Evolutionary conservation across 2,888 invertebrate genomes (phyloP), one percentile per base, ranked within the genome.

Genomic region (Orthosia incerta): DNA sequence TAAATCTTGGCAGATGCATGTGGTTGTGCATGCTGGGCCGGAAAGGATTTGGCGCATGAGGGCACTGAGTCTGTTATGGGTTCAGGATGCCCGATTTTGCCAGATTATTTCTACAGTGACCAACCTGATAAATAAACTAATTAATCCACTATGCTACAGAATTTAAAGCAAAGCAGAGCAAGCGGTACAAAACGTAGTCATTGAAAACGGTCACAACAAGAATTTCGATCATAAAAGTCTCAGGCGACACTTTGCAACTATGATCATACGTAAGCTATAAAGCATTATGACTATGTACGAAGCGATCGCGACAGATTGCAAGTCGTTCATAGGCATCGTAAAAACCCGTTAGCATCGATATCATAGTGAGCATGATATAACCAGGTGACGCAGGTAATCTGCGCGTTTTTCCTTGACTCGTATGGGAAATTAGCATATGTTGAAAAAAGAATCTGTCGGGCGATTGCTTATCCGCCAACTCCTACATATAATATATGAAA

Each of bases 291-390:
- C 55, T 39, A 64, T 51, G 23, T 61, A 67, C 26, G 46, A 39
- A 61, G 50, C 31, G 20, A 23, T 62, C 51, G 23, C 62, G 76
- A 67, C 55, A 63, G 50, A 67, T 78, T 80, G 67, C 51, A 67
- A 62, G 66, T 55, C 50, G 76, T 55, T 23, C 31, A 20, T 53
- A 76, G 45, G 46, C 59, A 50, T 70, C 56, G 66, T 31, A 71
- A 77, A 79, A 81, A 82, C 79, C 59, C 50, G 79, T 71, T 71
- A 71, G 51, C 57, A 59, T 82, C 66, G 50, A 76, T 70, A 56
- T 51, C 48, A 68, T 53, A 26, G 50, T 26, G 51, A 59, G 50
- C 53, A 55, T 70, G 46, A 59, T 66, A 63, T 70, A 59, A 63
- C 63, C 55, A 67, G 48, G 20, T 39, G 46, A 45, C 51, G 59